A percentile compares a stretch with the other conserved stretches of the same genome.
phyloP scores from a whole-genome alignment of 2,888 invertebrate species.

The Eupithecia exiguata region DNA sequence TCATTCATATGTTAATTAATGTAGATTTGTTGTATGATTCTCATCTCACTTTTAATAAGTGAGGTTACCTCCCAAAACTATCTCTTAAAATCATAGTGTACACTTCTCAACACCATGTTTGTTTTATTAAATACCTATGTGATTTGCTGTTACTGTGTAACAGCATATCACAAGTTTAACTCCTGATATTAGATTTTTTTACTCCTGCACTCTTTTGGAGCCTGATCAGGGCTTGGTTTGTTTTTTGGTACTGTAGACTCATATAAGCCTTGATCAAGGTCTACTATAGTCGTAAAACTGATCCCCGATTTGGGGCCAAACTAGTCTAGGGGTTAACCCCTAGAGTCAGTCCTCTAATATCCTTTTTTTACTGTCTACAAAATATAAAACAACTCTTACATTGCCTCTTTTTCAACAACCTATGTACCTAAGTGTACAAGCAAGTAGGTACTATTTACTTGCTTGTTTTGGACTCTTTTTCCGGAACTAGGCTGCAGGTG shows the following conservation, averaged over 20 bases:
- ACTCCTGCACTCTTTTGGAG: too few species aligned
- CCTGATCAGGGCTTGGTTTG: too few species aligned
- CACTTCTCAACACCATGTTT: background rate
- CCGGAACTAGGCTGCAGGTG: background rate
- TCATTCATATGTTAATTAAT: slow-evolving; percentile 53
- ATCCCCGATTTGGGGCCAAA: too few species aligned
- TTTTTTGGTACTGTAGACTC: too few species aligned
- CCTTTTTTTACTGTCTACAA: background rate
- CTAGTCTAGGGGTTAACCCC: too few species aligned
- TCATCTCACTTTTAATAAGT: slow-evolving; percentile 37
- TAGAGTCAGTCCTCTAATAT: background rate
- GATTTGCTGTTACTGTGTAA: background rate
- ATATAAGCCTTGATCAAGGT: too few species aligned
- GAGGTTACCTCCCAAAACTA: slow-evolving; percentile 21
- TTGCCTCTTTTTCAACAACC: background rate
- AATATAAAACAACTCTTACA: background rate
- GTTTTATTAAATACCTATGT: slow-evolving; percentile 1
- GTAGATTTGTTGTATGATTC: slow-evolving; percentile 38
- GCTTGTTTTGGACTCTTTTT: background rate
- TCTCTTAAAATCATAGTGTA: background rate
- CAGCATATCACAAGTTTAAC: background rate
- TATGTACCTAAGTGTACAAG: too few species aligned
- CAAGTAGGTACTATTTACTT: too few species aligned
- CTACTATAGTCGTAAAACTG: too few species aligned
- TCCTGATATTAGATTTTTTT: too few species aligned